Conservation (phyloP, 2,888 invertebrate species). For the Nomada flava region DNA sequence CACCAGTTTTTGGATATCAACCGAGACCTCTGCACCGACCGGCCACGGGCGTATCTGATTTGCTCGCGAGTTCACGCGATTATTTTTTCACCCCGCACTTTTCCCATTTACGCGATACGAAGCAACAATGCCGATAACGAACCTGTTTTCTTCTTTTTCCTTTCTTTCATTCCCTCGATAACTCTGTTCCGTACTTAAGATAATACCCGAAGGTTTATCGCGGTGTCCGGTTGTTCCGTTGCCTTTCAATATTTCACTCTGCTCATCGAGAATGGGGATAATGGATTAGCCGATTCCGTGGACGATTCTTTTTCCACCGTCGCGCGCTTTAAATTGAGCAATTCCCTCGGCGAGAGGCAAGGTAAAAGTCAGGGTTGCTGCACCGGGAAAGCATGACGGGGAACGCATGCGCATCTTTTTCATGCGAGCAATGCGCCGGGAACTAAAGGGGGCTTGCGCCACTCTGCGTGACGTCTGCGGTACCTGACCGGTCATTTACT, state of each 20-base stretch:
- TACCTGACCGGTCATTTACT: constrained; percentile 62
- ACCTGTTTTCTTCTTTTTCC: neutral
- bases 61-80: constrained; percentile 41
- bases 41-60: constrained; percentile 30
- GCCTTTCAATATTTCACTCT: neutral
- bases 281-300: neutral
- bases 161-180: neutral
- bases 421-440: constrained; percentile 34
- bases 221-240: neutral
- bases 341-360: constrained; percentile 11
- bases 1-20: constrained; percentile 42
- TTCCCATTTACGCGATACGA: neutral
- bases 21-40: constrained; percentile 51
- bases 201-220: constrained; percentile 7
- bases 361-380: constrained; percentile 50
- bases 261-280: neutral
- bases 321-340: constrained; percentile 30
- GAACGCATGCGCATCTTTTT: constrained; percentile 51
- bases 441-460: constrained; percentile 37
- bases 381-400: constrained; percentile 13
- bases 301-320: neutral
- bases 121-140: constrained; percentile 13
- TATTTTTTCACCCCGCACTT: constrained; percentile 12
- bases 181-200: neutral
- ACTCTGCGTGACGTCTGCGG: constrained; percentile 56